phyloP scores from a whole-genome alignment of 2,113 vertebrate genomes.

The Periophthalmodon schlosseri region DNA sequence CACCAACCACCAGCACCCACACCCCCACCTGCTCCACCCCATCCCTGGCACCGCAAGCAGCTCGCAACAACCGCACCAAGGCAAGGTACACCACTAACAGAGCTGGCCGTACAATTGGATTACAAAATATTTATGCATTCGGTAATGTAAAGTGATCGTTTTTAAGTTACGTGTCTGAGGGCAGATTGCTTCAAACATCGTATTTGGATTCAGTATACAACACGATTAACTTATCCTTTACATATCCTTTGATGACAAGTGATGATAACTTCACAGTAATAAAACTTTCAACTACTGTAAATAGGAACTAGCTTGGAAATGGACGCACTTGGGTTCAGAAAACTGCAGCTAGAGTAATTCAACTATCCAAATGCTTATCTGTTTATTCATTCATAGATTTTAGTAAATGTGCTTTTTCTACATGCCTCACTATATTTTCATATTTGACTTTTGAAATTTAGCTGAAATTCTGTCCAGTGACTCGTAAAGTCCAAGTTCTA shows the following conservation, averaged over 20 bases:
- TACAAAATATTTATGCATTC: not conserved
- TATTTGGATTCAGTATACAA: too few relatives aligned
- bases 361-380: too few relatives aligned
- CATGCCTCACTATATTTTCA: too few relatives aligned
- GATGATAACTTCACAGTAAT: too few relatives aligned
- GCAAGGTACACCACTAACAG: conserved; percentile 56
- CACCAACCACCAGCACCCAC: conserved; percentile 33
- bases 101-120: not conserved
- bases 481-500: not conserved
- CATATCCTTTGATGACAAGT: not conserved
- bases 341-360: too few relatives aligned
- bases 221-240: too few relatives aligned
- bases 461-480: not conserved
- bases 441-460: not conserved
- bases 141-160: not conserved
- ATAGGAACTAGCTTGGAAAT: too few relatives aligned
- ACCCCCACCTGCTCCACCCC: conserved; percentile 36
- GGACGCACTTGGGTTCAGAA: too few relatives aligned
- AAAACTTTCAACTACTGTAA: too few relatives aligned
- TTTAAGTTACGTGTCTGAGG: too few relatives aligned
- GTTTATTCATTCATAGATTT: not conserved
- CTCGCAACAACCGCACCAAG: conserved; percentile 52
- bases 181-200: too few relatives aligned
- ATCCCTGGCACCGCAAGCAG: conserved; percentile 57
- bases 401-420: not conserved